Evolutionary conservation across 2,113 vertebrate genomes (phyloP).

Genomic region (Daphoenositta chrysoptera): DNA sequence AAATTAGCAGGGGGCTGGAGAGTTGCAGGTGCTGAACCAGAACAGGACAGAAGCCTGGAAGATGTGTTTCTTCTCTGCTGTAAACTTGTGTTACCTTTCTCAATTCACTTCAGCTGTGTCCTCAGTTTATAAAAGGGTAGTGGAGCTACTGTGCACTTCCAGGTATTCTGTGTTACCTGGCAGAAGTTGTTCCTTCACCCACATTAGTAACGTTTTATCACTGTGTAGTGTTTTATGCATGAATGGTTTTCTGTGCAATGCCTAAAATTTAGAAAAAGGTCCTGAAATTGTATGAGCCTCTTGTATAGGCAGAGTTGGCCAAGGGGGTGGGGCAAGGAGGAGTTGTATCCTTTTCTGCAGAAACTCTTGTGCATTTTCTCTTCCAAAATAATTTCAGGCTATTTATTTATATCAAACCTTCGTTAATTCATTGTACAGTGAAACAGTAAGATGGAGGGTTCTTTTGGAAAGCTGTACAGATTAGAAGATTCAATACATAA

Average conservation of each 20-base stretch:
- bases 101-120: not conserved
- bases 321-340: not conserved
- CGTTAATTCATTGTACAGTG: not conserved
- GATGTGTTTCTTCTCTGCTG: not conserved
- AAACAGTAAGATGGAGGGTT: not conserved
- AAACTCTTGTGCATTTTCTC: not conserved
- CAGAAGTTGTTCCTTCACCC: not conserved
- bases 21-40: not conserved
- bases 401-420: not conserved
- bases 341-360: not conserved
- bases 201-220: not conserved
- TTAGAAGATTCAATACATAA: not conserved
- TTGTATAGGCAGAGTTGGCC: not conserved
- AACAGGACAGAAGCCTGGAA: not conserved
- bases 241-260: not conserved
- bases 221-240: not conserved
- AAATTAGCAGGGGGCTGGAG: not conserved
- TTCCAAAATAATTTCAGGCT: not conserved
- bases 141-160: not conserved
- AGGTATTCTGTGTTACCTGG: not conserved
- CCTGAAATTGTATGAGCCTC: not conserved
- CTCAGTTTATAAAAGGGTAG: rapidly evolving
- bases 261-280: not conserved
- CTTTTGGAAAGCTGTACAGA: not conserved
- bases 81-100: not conserved